Base-by-base conservation (phyloP, 1,140 invertebrate genomes). In the Megalopta genalis region DNA sequence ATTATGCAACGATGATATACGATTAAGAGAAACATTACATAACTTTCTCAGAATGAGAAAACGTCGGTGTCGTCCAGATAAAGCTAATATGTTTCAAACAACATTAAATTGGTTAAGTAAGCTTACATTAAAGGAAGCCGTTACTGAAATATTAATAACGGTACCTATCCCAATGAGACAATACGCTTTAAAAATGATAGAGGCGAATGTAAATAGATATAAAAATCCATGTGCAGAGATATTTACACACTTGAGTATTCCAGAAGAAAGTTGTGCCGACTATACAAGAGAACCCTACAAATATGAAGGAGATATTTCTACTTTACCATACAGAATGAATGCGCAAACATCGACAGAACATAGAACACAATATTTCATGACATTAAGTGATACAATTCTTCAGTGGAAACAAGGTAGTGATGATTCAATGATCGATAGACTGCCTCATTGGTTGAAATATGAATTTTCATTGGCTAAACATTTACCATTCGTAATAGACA, bases 1-100 rank as follows among this genome's bases (percentile, higher is more conserved):
- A 8, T 90, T 98, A 23, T 97, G 97, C 4, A 98, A 98, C 93
- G 97, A 98, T 93, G 98, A 42, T 96, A 91, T 95, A 97, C 18
- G 93, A 95, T 59, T 93, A 93, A 59, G 93, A 90, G 14, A 93
- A 94, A n/a, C n/a, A n/a, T n/a, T n/a, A n/a, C n/a, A n/a, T n/a
- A n/a, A n/a, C n/a, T n/a, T n/a, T n/a, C n/a, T n/a, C n/a, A n/a
- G n/a, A n/a, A n/a, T n/a, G n/a, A n/a, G n/a, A n/a, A n/a, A n/a
- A n/a, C n/a, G n/a, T n/a, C n/a, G n/a, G n/a, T n/a, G n/a, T n/a
- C n/a, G n/a, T n/a, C n/a, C n/a, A 0, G 97, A 98, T 86, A 91
- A 92, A 16, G 94, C n/a, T n/a, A 95, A 62, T 97, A 59, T 93
- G 84, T 93, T 89, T 94, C 76, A 96, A 98, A 81, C n/a, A n/a